Base-by-base conservation (phyloP, 2,888 invertebrate species). In the Tholera decimalis region DNA sequence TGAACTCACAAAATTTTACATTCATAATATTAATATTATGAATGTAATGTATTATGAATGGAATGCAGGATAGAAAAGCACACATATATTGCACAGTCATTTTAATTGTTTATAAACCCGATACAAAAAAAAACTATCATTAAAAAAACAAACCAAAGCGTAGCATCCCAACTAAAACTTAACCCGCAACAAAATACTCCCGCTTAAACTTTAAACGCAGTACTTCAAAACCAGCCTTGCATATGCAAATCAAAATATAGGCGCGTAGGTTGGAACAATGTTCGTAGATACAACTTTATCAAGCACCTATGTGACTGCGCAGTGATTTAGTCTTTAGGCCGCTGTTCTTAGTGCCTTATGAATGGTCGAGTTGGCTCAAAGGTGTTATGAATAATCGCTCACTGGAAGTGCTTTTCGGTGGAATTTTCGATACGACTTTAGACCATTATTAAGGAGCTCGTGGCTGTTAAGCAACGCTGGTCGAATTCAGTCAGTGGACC, bases 201-300 rank as follows among this genome's bases (percentile, higher is more conserved):
- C 54, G 35, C 13, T 69, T 62, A 58, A 73, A 33, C 30, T 54
- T n/a, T 30, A 7, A 69, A 73, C 30, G 24, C 37, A 33, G 37
- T 43, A 43, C 41, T 22, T 41, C 30, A 51, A 33, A 59, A 30
- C 41, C 50, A 39, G 72, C 30, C 33, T 71, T 71, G 56, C 56
- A 44, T 63, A 75, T 77, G 73, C 77, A 75, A 77, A 77, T 75
- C 66, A 66, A 49, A 73, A 57, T 73, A 73, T 43, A 59, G 46
- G 37, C 49, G 59, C 77, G 76, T 81, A 71, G 76, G 72, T 53
- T 41, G 68, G 37, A 62, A 75, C 77, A 75, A 66, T 78, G 63
- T 79, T 56, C 61, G 58, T 39, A 63, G 70, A 44, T 60, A 80
- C 80, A 81, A 80, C 79, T 70, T 80, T 79, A 80, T 80, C 73